phyloP scores from a whole-genome alignment of 2,888 invertebrate species.

The Argyresthia albistria region DNA sequence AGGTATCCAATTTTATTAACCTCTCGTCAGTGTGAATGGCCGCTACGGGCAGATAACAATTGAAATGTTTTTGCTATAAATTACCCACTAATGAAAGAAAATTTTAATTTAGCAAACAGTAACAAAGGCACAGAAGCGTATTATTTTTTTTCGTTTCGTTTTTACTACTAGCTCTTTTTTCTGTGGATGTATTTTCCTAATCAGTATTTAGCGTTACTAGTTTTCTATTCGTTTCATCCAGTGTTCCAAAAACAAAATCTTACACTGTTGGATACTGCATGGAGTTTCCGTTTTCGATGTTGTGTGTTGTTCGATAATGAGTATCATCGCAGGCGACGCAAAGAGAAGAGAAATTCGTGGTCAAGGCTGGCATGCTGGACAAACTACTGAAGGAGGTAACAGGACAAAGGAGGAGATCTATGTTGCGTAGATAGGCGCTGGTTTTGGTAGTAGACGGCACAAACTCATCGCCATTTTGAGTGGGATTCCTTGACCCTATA shows the following conservation, averaged over 20 bases:
- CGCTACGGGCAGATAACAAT: too few species aligned
- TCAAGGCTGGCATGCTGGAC: constrained; percentile 91
- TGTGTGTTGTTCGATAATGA: constrained; percentile 55
- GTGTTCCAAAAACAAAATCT: constrained; percentile 22
- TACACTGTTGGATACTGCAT: constrained; percentile 40
- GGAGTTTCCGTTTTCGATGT: constrained; percentile 49
- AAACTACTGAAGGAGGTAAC: constrained; percentile 95
- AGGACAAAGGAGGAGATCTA: constrained; percentile 25
- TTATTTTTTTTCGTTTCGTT: constrained; percentile 21
- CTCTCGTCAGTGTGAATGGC: too few species aligned
- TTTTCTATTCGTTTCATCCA: constrained; percentile 26
- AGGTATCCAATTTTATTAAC: too few species aligned
- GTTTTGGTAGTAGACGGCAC: constrained; percentile 58
- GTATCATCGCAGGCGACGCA: constrained; percentile 87
- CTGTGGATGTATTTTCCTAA: constrained; percentile 37
- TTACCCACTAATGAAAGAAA: too few species aligned
- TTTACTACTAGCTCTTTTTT: constrained; percentile 30
- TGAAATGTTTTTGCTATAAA: too few species aligned
- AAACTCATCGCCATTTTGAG: constrained; percentile 51
- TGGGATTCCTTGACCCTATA: constrained; percentile 24
- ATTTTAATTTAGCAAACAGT: constrained; percentile 19
- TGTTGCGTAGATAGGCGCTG: constrained; percentile 25
- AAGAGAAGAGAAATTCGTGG: constrained; percentile 94
- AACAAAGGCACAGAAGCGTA: constrained; percentile 35
- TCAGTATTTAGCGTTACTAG: constrained; percentile 23